Conservation (phyloP, 2,797 vertebrate genomes). For the Capromys pilorides region DNA sequence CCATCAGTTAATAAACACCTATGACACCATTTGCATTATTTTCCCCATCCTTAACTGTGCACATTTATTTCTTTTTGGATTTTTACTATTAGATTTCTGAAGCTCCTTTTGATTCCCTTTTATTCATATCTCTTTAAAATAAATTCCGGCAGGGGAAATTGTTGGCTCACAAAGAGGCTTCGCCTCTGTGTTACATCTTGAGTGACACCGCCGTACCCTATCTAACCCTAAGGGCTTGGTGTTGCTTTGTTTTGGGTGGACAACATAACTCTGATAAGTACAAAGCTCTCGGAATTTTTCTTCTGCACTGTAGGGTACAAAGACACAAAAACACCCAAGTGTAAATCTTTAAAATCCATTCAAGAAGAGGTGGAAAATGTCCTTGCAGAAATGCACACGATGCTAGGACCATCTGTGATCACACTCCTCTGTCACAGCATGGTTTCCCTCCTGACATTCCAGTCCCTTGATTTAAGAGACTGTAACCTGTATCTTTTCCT, state of each 20-base stretch:
- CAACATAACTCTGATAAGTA: neutral
- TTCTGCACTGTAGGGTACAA: neutral
- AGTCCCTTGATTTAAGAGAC: neutral
- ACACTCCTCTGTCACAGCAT: rapidly evolving
- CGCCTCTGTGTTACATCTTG: neutral
- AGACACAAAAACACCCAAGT: slow-evolving; percentile 35
- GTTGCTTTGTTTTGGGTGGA: slow-evolving; percentile 42
- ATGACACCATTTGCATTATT: neutral
- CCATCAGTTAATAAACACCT: neutral
- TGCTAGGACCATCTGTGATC: neutral
- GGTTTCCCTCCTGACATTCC: neutral
- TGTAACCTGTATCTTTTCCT: slow-evolving; percentile 35
- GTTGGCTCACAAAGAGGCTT: neutral
- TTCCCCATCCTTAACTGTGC: neutral
- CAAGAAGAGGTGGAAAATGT: neutral
- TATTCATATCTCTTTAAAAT: neutral
- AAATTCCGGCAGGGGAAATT: neutral
- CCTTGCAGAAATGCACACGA: neutral
- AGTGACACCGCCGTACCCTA: no score
- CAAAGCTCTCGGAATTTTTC: neutral
- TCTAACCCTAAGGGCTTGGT: neutral
- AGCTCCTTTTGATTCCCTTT: neutral
- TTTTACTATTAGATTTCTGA: neutral
- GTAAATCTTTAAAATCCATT: neutral
- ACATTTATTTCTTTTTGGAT: slow-evolving; percentile 30